Conservation (phyloP, 35 echinoderm and acorn worm genomes). For the Heliocidaris tuberculata region DNA sequence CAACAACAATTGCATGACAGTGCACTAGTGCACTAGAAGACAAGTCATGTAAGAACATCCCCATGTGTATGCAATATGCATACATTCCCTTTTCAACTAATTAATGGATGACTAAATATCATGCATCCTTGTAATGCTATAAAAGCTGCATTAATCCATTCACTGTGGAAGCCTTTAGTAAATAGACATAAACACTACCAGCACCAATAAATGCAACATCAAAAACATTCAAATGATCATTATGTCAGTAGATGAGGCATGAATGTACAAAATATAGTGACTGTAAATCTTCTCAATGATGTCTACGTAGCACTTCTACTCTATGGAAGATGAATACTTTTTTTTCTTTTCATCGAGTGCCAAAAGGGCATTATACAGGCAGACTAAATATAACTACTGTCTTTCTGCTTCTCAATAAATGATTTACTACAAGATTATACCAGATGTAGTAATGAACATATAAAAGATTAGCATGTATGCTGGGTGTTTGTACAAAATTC, state of each 20-base stretch:
- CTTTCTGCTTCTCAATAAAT: not conserved
- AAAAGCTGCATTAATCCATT: not conserved
- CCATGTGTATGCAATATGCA: not conserved
- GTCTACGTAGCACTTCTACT: too few relatives aligned
- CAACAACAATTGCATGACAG: not conserved
- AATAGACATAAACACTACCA: not conserved
- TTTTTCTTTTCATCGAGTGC: not conserved
- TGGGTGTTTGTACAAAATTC: not conserved
- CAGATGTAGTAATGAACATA: not conserved
- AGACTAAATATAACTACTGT: not conserved
- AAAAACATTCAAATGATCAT: not conserved
- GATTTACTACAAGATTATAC: not conserved
- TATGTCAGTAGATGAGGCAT: not conserved
- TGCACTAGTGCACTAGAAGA: not conserved
- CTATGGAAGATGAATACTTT: too few relatives aligned
- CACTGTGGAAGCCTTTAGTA: not conserved
- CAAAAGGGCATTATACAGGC: not conserved
- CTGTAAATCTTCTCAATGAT: too few relatives aligned
- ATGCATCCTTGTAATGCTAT: not conserved
- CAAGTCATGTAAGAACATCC: not conserved
- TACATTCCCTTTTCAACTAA: not conserved
- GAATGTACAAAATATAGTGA: not conserved
- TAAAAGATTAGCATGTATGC: not conserved
- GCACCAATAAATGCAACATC: conserved; percentile 1
- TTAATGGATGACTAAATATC: not conserved